phyloP scores from a whole-genome alignment of 2,888 invertebrate genomes.

The Hylaea fasciaria region DNA sequence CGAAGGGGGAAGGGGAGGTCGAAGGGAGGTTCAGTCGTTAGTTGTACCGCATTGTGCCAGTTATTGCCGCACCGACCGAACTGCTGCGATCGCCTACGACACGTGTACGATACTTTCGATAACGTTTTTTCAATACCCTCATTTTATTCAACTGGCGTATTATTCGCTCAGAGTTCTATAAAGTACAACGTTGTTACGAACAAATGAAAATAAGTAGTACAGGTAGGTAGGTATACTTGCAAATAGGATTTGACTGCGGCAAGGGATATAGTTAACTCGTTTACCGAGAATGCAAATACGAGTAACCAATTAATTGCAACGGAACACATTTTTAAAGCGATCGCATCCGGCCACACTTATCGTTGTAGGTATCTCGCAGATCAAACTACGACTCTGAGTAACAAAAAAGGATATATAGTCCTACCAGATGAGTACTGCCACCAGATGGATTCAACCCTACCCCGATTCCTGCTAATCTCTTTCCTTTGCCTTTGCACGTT shows the following conservation, averaged over 20 bases:
- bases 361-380: too few species aligned
- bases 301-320: conserved; percentile 6
- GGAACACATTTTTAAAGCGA: too few species aligned
- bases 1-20: conserved; percentile 20
- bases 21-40: conserved; percentile 50
- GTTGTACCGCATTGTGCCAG: conserved; percentile 65
- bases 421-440: too few species aligned
- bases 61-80: conserved; percentile 54
- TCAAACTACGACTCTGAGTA: too few species aligned
- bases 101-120: conserved; percentile 35
- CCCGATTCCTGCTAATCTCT: conserved; percentile 3
- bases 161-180: background rate
- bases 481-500: conserved; percentile 8
- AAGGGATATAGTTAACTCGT: too few species aligned
- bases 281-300: background rate
- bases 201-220: background rate
- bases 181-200: background rate
- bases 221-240: too few species aligned
- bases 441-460: background rate
- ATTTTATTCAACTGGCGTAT: conserved; percentile 16
- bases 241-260: background rate
- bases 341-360: too few species aligned
- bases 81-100: conserved; percentile 36
- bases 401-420: too few species aligned
- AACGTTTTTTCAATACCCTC: conserved; percentile 22